Evolutionary conservation across 1,140 invertebrate genomes (phyloP), one percentile per base, ranked within the genome.

Genomic region (Pentalonia nigronervosa): DNA sequence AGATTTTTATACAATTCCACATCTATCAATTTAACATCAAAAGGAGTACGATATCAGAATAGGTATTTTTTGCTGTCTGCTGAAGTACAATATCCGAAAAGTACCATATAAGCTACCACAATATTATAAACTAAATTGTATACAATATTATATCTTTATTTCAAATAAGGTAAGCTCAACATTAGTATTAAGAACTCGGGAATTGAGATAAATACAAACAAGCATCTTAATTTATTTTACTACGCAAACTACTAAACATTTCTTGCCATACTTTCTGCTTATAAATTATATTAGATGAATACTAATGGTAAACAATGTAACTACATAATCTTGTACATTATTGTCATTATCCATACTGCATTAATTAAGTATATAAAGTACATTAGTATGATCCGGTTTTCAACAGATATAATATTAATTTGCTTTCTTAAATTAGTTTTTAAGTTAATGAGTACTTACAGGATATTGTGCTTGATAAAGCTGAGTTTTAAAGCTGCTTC

Each of bases 401-500:
- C 41, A 41, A 41, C 41, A 41, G 41, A 41, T 41, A 4, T 20
- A n/a, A n/a, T n/a, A 76, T 14, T n/a, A 76, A 17, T n/a, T 20
- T 76, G 14, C n/a, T 76, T 67, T 67, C 30, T 30, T n/a, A 67
- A 76, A 76, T 20, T n/a, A 76, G n/a, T n/a, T 17, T 41, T 53
- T 60, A 91, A 47, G 23, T 30, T 48, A 53, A 48, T 87, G 34
- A 34, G n/a, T 7, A 95, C 96, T 95, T 95, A 96, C 96, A 94
- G 96, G 96, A 95, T 97, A 97, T 95, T 96, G 97, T 94, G 96
- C 95, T 94, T 97, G 95, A 94, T 96, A 97, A 94, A 98, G 95
- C 14, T 97, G 95, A 94, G 96, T 95, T 95, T 98, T 98, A 1
- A 98, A 95, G 94, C 97, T 97, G 81, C 96, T 96, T 94, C 96